Base-by-base conservation (phyloP, 2,113 vertebrate species). In the Saimiri boliviensis region DNA sequence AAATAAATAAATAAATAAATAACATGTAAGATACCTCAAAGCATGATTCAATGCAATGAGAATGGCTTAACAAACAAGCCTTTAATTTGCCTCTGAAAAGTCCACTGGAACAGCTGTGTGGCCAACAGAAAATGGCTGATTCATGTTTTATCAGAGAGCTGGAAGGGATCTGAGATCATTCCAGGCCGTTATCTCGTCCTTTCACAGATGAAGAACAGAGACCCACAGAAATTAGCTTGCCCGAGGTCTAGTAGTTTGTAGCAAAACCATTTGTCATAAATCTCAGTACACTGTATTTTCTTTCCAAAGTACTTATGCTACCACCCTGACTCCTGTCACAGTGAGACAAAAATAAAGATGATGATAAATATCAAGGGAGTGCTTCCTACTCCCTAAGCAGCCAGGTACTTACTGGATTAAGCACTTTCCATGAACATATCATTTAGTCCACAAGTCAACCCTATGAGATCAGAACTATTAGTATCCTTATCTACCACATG, bases 51-150 rank as follows among this genome's bases (percentile, higher is more conserved):
- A 23, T 17, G 76, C 52, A 71, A 92, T 66, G 71, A 66, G 66
- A 92, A 85, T 8, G 16, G 21, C 35, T 95, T 63, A 89, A 97
- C 97, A 97, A 97, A 84, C 30, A 90, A 92, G 97, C 58, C 93
- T 95, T 97, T 96, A 89, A 96, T 82, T 87, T 68, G 74, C 49
- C 73, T 83, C 79, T 84, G 84, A 89, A 71, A 88, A 83, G 93
- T 71, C 70, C 6, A 47, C 27, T 8, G n/a, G 52, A 70, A 84
- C 96, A 95, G 96, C 96, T 97, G 95, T 52, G 42, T 1, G 13
- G 47, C 68, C 79, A 49, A 49, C 63, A 97, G 70, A 84, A 97
- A 97, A 85, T 68, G 95, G 68, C 81, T 40, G 76, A 92, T 94
- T 96, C 87, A 84, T 27, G 87, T 70, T 96, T 89, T 37, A 40